phyloP scores from a whole-genome alignment of 2,888 invertebrate species.

The Leptinotarsa juncta region DNA sequence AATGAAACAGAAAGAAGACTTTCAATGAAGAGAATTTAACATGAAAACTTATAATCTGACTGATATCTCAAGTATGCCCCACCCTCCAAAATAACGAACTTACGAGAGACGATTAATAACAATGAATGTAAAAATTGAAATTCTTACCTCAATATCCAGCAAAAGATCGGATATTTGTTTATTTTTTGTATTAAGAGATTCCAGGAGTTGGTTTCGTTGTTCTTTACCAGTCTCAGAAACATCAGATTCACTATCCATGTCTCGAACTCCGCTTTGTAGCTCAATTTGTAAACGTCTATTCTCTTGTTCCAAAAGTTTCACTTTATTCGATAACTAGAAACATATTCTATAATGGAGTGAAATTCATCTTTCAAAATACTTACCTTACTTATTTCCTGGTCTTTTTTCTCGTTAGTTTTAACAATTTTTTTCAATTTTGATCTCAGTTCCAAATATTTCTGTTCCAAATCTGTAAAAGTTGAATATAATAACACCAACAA shows the following conservation, averaged over 20 bases:
- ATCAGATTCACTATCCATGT: conserved; percentile 66
- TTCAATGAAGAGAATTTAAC: too few relatives aligned
- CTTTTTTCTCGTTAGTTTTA: conserved; percentile 60
- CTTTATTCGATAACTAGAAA: conserved; percentile 60
- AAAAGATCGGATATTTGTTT: conserved; percentile 82
- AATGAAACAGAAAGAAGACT: too few relatives aligned
- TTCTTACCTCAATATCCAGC: conserved; percentile 77
- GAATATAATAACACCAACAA: too few relatives aligned
- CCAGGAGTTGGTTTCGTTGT: conserved; percentile 69
- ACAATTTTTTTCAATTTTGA: conserved; percentile 64
- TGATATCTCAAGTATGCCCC: too few relatives aligned
- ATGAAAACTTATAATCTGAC: too few relatives aligned
- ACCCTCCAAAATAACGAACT: conserved; percentile 13
- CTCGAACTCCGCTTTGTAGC: conserved; percentile 62
- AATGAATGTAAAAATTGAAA: not conserved
- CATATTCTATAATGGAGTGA: not conserved
- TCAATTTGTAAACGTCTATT: conserved; percentile 63
- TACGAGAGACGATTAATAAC: conserved; percentile 3
- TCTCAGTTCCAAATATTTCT: conserved; percentile 64
- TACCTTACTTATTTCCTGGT: conserved; percentile 64
- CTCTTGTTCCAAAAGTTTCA: conserved; percentile 66
- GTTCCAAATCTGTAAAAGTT: conserved; percentile 61
- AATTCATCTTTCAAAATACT: not conserved
- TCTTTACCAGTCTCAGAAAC: conserved; percentile 68
- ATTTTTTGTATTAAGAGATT: conserved; percentile 75